These are phyloP conservation scores for Ochotona curzoniae DNA, from an alignment of 2,113 vertebrate genomes.

Conservation along the genomic window DNA sequence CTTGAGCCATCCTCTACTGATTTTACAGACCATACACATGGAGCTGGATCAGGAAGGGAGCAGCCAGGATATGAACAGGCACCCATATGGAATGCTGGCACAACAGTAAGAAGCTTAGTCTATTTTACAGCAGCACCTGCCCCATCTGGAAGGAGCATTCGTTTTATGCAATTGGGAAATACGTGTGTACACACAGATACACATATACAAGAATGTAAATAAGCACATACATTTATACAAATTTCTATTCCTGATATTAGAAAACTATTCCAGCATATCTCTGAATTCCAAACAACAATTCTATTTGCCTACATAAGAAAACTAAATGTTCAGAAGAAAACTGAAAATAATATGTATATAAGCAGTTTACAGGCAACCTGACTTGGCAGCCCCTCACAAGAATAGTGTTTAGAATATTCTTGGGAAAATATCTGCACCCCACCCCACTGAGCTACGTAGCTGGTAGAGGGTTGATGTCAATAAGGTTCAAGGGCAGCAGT, in stretches of 20 bases:
- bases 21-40: too few relatives aligned
- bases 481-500: not conserved
- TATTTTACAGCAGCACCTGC: too few relatives aligned
- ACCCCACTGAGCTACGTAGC: not conserved
- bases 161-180: not conserved
- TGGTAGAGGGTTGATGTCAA: not conserved
- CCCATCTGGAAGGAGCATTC: not conserved
- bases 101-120: too few relatives aligned
- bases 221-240: not conserved
- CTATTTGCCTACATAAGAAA: not conserved
- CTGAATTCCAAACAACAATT: not conserved
- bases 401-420: not conserved
- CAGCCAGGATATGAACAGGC: too few relatives aligned
- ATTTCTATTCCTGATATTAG: not conserved
- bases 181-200: rapidly evolving
- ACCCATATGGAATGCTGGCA: too few relatives aligned
- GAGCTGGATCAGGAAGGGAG: too few relatives aligned
- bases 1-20: too few relatives aligned
- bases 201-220: not conserved
- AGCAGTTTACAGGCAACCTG: not conserved
- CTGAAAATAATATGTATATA: not conserved
- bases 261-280: not conserved
- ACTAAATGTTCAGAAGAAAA: not conserved
- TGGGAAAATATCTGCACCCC: not conserved
- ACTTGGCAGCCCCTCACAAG: slow-evolving; percentile 13